Percentiles rank a stretch among this genome's conserved stretches.
Evolutionary conservation across 1,140 invertebrate species (phyloP).

Genomic region (Hestina assimilis): DNA sequence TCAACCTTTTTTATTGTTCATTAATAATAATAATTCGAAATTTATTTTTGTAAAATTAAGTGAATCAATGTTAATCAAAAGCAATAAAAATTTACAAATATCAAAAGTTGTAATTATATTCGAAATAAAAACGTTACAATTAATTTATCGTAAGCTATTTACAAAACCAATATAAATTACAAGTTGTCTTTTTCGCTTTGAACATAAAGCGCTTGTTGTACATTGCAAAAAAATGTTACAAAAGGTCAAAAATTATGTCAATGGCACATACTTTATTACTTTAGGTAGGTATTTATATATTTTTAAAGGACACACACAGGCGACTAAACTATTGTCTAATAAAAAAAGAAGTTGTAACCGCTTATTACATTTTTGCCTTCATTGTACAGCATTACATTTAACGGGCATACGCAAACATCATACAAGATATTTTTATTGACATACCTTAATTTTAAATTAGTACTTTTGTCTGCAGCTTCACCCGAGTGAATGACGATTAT

Average conservation of each 20-base stretch:
- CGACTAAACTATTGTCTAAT: slow-evolving; percentile 25
- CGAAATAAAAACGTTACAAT: no score
- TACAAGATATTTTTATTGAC: background rate
- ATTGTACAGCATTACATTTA: slow-evolving; percentile 45
- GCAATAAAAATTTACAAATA: no score
- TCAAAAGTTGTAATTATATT: no score
- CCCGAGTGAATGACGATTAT: no score
- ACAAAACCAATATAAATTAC: background rate
- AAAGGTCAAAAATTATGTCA: slow-evolving; percentile 23
- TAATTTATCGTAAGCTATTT: background rate
- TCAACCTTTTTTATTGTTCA: no score
- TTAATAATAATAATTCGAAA: no score
- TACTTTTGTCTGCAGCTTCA: no score
- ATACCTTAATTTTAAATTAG: background rate
- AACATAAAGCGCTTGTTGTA: background rate
- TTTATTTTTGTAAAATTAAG: no score
- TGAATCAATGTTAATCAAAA: no score
- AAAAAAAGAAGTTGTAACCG: slow-evolving; percentile 27
- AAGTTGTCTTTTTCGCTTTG: background rate
- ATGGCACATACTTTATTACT: slow-evolving; percentile 23
- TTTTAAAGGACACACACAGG: slow-evolving; percentile 24
- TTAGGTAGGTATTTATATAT: slow-evolving; percentile 14
- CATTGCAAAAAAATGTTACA: slow-evolving; percentile 16
- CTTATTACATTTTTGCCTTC: slow-evolving; percentile 28
- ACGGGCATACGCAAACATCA: slow-evolving; percentile 18